Evolutionary conservation across 2,113 vertebrate species (phyloP).

Genomic region (Balaeniceps rex): DNA sequence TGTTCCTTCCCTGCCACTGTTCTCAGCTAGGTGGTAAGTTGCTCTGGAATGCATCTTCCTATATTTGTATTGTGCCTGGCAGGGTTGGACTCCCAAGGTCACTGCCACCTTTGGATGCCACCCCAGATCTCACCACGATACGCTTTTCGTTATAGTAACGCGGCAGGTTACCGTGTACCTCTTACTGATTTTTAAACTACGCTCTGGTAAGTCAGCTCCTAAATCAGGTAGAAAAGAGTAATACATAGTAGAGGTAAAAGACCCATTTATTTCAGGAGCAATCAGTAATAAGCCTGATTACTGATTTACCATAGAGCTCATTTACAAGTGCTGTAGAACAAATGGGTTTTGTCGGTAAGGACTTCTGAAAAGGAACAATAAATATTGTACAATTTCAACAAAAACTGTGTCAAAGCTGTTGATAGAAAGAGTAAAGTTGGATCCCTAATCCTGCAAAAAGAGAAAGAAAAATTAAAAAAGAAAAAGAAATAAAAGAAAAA

Average conservation of each 20-base stretch:
- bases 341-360: background rate
- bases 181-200: background rate
- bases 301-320: background rate
- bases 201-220: background rate
- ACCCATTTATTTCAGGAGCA: background rate
- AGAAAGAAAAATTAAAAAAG: too few species aligned
- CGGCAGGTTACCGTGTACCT: background rate
- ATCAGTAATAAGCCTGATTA: constrained; percentile 1
- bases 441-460: background rate
- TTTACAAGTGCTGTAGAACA: background rate
- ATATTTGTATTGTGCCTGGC: background rate
- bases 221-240: background rate
- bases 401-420: background rate
- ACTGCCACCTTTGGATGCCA: background rate
- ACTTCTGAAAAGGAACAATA: background rate
- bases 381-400: background rate
- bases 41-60: background rate
- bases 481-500: too few species aligned
- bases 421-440: background rate
- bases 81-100: background rate
- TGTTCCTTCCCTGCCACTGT: background rate
- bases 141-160: fast-evolving
- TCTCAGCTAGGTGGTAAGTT: background rate
- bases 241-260: background rate
- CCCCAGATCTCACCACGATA: background rate